Percentiles rank a stretch among this genome's conserved stretches.
phyloP scores from a whole-genome alignment of 2,113 vertebrate species.

The Periophthalmodon schlosseri region DNA sequence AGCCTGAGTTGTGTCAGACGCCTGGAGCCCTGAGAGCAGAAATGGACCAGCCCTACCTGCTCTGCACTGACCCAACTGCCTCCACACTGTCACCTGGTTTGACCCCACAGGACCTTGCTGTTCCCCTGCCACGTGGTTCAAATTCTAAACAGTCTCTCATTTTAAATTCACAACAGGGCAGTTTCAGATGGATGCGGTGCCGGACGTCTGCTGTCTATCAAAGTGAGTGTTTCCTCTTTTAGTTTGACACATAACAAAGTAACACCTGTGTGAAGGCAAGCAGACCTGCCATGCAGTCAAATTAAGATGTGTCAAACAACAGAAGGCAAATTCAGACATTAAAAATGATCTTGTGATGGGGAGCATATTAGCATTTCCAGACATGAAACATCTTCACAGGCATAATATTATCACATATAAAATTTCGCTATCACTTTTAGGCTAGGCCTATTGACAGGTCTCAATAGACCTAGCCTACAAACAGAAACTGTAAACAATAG shows the following conservation, averaged over 20 bases:
- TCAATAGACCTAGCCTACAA: too few relatives aligned
- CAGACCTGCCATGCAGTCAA: conserved; percentile 27
- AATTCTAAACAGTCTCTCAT: conserved; percentile 44
- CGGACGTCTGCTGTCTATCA: conserved; percentile 61
- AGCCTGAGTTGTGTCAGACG: conserved; percentile 60
- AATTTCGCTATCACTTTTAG: too few relatives aligned
- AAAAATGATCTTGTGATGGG: neutral
- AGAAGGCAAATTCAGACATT: conserved; percentile 5
- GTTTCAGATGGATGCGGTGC: conserved; percentile 39
- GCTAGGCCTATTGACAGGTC: too few relatives aligned
- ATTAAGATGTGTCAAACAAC: conserved; percentile 27
- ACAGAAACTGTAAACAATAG: too few relatives aligned
- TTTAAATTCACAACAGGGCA: conserved; percentile 41
- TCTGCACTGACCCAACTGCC: conserved; percentile 40
- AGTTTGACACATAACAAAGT: conserved; percentile 64
- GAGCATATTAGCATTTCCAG: neutral
- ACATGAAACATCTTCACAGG: neutral
- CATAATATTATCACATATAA: neutral
- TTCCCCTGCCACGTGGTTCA: conserved; percentile 44
- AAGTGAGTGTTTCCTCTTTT: conserved; percentile 52
- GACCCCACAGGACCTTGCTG: conserved; percentile 38
- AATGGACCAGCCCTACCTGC: conserved; percentile 43
- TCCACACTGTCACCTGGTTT: conserved; percentile 57
- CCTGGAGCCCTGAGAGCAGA: conserved; percentile 45
- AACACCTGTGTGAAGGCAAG: conserved; percentile 51